A percentile compares a stretch with the other conserved stretches of the same genome.
Conservation (phyloP, 2,113 vertebrate genomes). For the Gopherus flavomarginatus region DNA sequence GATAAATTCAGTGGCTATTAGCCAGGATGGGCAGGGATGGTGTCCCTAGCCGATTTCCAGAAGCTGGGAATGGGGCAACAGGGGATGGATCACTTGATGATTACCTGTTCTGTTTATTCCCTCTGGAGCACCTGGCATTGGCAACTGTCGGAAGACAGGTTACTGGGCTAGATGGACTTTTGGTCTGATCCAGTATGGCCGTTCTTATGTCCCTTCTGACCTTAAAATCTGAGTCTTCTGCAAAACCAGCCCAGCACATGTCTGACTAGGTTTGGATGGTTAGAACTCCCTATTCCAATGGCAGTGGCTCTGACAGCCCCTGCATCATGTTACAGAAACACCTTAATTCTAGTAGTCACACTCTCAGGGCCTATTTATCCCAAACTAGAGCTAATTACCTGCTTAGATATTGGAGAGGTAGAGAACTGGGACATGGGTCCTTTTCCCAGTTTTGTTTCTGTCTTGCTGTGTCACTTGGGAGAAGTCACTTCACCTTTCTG, state of each 20-base stretch:
- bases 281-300: background rate
- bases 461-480: background rate
- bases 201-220: no score
- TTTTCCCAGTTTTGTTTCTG: background rate
- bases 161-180: no score
- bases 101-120: no score
- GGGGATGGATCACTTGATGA: no score
- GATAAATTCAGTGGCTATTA: no score
- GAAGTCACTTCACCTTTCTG: background rate
- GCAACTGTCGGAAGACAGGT: no score
- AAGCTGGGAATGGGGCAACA: no score
- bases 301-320: background rate
- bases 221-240: background rate
- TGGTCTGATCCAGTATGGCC: no score
- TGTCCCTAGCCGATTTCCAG: no score
- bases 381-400: fast-evolving
- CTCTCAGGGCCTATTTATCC: background rate
- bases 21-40: no score
- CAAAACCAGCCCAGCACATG: background rate
- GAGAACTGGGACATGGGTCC: background rate
- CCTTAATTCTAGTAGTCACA: background rate
- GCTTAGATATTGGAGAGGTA: background rate
- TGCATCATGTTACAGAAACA: background rate
- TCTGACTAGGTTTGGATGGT: background rate
- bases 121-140: no score